Evolutionary conservation across 1,140 invertebrate genomes (phyloP), one percentile per base, ranked within the genome.

Genomic region (Brachystomella parvula): DNA sequence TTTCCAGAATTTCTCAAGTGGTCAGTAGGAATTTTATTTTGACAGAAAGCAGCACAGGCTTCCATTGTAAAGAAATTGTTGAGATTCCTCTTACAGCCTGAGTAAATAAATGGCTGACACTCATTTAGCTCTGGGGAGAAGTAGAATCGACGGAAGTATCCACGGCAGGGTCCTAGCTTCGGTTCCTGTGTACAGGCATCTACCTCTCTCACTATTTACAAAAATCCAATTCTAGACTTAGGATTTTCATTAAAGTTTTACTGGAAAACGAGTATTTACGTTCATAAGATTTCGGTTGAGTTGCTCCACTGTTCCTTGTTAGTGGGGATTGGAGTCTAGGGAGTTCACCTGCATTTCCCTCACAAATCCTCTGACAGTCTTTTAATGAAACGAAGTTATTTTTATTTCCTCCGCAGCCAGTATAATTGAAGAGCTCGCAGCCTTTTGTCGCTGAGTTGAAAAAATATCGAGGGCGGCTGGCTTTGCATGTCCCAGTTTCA

Each of bases 31-130:
- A 70, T 64, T 30, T 47, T 67, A 58, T 67, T 69, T 3, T 39
- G 29, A 71, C 91, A 94, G 17, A 85, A 84, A 66, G 82, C 82
- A 49, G 81, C 82, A 75, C 92, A 94, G 73, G 94, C 89, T 31
- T 86, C 82, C 47, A 83, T 82, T 1, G 84, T 87, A 62, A 88
- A 79, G 80, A 94, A 95, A 78, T 94, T 94, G 77, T 95, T 95
- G 72, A 83, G 82, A 78, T 90, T 92, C 24, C 90, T 90, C 33
- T 87, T 81, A 75, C 94, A 96, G 49, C 94, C 94, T 21, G 91
- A 89, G 78, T 92, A 97, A 32, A 80, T 81, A 76, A 97, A 96
- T 24, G 86, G 83, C 32, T 87, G 79, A 76, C 93, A 96, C 76
- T 84, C 86, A 59, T 83, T 79, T 73, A 87, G 85, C 29, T 80